Conservation (phyloP, 2,113 vertebrate species). For the Ictalurus punctatus region DNA sequence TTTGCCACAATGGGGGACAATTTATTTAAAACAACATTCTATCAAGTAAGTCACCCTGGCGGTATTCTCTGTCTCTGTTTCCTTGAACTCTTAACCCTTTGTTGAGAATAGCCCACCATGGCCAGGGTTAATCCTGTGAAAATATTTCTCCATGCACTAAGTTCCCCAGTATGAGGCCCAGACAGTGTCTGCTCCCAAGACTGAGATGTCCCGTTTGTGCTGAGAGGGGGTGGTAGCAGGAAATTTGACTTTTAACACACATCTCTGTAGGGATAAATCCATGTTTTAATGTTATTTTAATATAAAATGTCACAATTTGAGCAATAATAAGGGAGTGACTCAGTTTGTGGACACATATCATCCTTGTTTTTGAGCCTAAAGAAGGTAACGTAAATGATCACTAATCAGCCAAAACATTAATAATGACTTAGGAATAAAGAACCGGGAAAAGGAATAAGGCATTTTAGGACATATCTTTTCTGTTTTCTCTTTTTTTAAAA, state of each 20-base stretch:
- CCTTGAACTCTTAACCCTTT: slow-evolving; percentile 48
- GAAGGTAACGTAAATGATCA: neutral
- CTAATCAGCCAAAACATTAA: neutral
- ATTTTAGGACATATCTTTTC: neutral
- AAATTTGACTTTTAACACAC: slow-evolving; percentile 50
- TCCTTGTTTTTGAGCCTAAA: neutral
- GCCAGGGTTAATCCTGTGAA: slow-evolving; percentile 56
- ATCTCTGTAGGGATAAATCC: slow-evolving; percentile 30
- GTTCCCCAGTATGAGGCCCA: slow-evolving; percentile 45
- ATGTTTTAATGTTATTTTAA: slow-evolving; percentile 9
- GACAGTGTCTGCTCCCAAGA: slow-evolving; percentile 56
- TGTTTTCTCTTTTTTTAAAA: neutral
- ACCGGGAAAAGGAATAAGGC: neutral
- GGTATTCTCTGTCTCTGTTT: slow-evolving; percentile 20
- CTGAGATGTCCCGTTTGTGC: slow-evolving; percentile 49
- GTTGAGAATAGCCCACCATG: slow-evolving; percentile 46
- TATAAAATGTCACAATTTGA: neutral
- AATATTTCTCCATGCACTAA: slow-evolving; percentile 51
- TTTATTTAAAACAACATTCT: slow-evolving; percentile 29
- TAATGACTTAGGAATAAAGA: neutral
- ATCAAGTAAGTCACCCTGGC: slow-evolving; percentile 23
- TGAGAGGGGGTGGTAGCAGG: slow-evolving; percentile 37
- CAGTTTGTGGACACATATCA: neutral
- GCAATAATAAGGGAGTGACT: neutral
- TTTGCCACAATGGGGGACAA: slow-evolving; percentile 5